Evolutionary conservation across 37 sponge, comb jelly and placozoan genomes (phyloP).

Genomic region (Tethya wilhelma): DNA sequence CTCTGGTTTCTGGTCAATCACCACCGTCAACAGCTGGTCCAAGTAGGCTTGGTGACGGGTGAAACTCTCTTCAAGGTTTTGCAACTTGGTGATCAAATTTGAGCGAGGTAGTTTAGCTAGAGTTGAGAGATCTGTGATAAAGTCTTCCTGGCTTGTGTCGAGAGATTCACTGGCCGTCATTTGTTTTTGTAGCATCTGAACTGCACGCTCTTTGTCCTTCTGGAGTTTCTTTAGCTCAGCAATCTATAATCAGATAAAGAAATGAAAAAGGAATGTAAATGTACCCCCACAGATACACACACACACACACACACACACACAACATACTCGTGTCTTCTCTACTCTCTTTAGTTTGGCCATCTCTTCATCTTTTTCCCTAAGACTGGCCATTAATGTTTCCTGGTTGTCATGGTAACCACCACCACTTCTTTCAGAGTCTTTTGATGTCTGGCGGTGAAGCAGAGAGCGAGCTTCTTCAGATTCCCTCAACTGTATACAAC

Average conservation of each 20-base stretch:
- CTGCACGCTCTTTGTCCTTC: constrained; percentile 32
- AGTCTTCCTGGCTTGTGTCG: background rate
- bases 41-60: constrained; percentile 63
- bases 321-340: constrained; percentile 22
- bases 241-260: constrained; percentile 2
- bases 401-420: background rate
- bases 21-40: constrained; percentile 65
- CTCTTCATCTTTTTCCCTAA: constrained; percentile 27
- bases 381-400: background rate
- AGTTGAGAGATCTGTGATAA: background rate
- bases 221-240: constrained; percentile 28
- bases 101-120: constrained; percentile 10
- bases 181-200: constrained; percentile 3
- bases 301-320: too few species aligned
- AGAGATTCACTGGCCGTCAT: background rate
- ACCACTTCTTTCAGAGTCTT: too few species aligned
- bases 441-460: background rate
- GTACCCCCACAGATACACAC: background rate
- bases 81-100: constrained; percentile 47
- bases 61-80: constrained; percentile 33
- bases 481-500: too few species aligned
- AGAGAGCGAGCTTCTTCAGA: background rate
- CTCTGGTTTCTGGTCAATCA: constrained; percentile 69
- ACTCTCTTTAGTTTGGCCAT: background rate
- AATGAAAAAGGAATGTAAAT: background rate